Conservation (phyloP, 2,113 vertebrate genomes). For the Sclerurus mexicanus region DNA sequence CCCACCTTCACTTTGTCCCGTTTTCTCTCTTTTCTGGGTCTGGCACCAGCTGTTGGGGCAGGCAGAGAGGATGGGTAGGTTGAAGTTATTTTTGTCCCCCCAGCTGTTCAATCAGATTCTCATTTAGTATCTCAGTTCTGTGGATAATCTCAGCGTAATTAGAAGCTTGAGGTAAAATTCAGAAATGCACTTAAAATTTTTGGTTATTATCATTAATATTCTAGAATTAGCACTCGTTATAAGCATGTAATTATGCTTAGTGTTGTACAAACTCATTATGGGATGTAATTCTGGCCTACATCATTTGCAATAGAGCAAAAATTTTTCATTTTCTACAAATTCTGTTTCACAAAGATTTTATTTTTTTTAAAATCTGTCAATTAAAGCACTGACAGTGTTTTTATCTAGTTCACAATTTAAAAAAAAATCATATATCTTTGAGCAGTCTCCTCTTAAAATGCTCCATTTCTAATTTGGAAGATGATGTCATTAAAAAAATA, state of each 20-base stretch:
- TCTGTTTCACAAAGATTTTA: not conserved
- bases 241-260: not conserved
- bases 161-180: not conserved
- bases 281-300: not conserved
- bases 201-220: not conserved
- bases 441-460: not conserved
- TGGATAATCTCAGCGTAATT: not conserved
- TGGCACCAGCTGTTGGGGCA: not conserved
- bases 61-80: not conserved
- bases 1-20: not conserved
- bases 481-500: not conserved
- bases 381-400: not conserved
- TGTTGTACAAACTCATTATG: not conserved
- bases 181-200: not conserved
- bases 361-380: rapidly evolving
- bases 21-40: not conserved
- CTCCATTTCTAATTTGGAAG: not conserved
- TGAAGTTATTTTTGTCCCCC: constrained; percentile 21
- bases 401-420: not conserved
- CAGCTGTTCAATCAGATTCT: not conserved
- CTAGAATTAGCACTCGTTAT: not conserved
- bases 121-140: not conserved
- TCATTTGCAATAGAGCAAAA: not conserved
- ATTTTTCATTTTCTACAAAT: not conserved
- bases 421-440: not conserved